These are phyloP conservation scores for Serilophus lunatus DNA, from an alignment of 2,113 vertebrate species.

Conservation along the genomic window DNA sequence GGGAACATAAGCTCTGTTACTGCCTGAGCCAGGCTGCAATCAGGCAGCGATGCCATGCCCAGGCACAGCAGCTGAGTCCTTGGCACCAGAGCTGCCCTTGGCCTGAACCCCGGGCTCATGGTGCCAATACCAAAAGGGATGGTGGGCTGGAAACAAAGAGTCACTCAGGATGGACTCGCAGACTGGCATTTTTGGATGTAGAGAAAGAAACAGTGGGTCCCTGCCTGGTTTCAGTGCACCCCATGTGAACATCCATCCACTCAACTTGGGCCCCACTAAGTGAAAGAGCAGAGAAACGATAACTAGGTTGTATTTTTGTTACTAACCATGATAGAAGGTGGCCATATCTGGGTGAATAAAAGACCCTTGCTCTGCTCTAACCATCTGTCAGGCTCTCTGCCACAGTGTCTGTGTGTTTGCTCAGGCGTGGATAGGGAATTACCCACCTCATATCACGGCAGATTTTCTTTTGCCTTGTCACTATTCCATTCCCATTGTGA, in stretches of 20 bases:
- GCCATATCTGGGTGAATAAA: neutral
- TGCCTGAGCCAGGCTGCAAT: neutral
- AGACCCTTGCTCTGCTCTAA: neutral
- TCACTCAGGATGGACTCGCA: neutral
- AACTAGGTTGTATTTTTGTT: neutral
- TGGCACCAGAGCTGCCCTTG: neutral
- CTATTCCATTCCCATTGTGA: neutral
- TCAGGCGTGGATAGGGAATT: constrained; percentile 1
- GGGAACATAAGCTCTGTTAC: neutral
- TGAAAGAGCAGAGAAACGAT: neutral
- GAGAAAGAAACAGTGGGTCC: neutral
- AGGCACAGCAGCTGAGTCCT: constrained; percentile 12
- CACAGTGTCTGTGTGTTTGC: neutral
- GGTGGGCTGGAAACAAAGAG: neutral
- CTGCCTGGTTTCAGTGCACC: neutral
- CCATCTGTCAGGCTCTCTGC: constrained; percentile 36
- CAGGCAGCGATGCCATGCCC: accelerated
- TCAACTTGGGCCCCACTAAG: accelerated
- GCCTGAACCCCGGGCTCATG: accelerated
- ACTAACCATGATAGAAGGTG: neutral
- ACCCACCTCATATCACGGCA: neutral
- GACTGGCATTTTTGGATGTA: neutral
- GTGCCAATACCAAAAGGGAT: neutral
- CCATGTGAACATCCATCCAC: neutral
- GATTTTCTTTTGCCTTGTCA: neutral